phyloP scores from a whole-genome alignment of 2,888 invertebrate species.

The Thera obeliscata region DNA sequence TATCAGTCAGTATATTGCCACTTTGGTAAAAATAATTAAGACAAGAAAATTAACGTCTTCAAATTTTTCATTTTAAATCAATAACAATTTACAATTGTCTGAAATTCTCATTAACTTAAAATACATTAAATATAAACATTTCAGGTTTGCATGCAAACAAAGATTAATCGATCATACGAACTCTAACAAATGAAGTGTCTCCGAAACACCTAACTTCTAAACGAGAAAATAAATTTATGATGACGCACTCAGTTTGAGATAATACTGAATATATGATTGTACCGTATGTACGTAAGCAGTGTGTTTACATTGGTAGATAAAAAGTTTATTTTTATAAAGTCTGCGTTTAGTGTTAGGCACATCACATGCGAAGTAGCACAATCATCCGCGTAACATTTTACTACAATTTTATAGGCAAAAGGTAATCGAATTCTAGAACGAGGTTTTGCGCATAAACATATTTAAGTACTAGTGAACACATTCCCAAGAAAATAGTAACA shows the following conservation, averaged over 20 bases:
- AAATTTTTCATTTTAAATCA: no score
- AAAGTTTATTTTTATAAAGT: slow-evolving; percentile 16
- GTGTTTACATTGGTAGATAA: slow-evolving; percentile 16
- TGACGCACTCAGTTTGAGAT: slow-evolving; percentile 2
- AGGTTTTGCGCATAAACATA: slow-evolving; percentile 3
- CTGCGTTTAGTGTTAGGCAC: slow-evolving; percentile 4
- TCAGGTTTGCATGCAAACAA: no score
- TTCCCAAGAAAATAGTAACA: background rate
- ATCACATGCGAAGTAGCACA: slow-evolving; percentile 7
- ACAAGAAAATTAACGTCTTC: no score
- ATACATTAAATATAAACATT: no score
- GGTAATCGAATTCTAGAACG: slow-evolving; percentile 5
- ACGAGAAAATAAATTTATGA: background rate
- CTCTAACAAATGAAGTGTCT: background rate
- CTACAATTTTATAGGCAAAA: slow-evolving; percentile 15
- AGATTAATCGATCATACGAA: no score
- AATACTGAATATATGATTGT: slow-evolving; percentile 1
- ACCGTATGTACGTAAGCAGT: slow-evolving; percentile 5
- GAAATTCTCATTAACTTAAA: no score
- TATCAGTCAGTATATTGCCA: background rate
- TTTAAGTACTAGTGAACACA: background rate
- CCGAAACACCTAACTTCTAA: background rate
- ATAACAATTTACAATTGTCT: no score
- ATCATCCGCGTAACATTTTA: slow-evolving; percentile 13
- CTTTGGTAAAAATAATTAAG: no score